Conservation (phyloP, 2,113 vertebrate genomes). For the Oryzias curvinotus region DNA sequence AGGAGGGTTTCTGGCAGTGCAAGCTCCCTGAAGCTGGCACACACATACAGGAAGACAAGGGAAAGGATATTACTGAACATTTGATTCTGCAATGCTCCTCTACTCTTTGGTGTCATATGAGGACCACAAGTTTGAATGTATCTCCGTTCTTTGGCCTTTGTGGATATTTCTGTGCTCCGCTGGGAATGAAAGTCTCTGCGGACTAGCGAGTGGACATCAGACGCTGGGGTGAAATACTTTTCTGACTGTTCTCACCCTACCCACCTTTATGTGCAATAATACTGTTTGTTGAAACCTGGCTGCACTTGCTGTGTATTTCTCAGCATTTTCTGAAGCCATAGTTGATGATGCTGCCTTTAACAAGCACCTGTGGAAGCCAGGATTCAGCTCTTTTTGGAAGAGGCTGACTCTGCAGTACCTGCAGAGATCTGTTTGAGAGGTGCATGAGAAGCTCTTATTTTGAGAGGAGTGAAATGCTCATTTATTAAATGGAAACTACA, state of each 20-base stretch:
- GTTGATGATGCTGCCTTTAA: conserved; percentile 50
- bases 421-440: background rate
- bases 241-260: conserved; percentile 42
- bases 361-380: conserved; percentile 59
- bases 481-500: conserved; percentile 30
- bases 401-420: conserved; percentile 37
- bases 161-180: conserved; percentile 56
- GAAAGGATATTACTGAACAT: conserved; percentile 67
- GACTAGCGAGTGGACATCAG: conserved; percentile 51
- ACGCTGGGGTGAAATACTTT: conserved; percentile 47
- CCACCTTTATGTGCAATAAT: conserved; percentile 17
- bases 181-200: conserved; percentile 47
- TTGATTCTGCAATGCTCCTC: conserved; percentile 45
- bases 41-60: conserved; percentile 66
- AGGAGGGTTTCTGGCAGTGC: conserved; percentile 59
- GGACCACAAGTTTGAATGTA: conserved; percentile 50
- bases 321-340: conserved; percentile 25
- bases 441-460: background rate
- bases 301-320: conserved; percentile 22
- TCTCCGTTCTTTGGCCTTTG: conserved; percentile 29
- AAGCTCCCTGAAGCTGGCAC: conserved; percentile 68
- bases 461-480: conserved; percentile 24
- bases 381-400: conserved; percentile 22
- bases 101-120: conserved; percentile 22
- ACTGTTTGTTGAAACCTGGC: conserved; percentile 17